Evolutionary conservation across 2,797 vertebrate genomes (phyloP).

Genomic region (Rhinella marina): DNA sequence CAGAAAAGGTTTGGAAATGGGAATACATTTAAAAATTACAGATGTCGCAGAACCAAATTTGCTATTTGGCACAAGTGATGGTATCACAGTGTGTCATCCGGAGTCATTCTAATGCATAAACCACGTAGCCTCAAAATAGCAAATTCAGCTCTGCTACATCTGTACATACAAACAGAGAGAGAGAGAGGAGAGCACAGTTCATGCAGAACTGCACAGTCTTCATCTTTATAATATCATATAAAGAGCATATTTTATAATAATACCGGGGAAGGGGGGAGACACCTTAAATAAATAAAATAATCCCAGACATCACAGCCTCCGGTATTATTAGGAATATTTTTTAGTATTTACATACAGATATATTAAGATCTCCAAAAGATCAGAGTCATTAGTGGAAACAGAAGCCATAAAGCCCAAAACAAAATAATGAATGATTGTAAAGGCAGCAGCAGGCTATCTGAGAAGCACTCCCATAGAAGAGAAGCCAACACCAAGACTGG

Average conservation of each 20-base stretch:
- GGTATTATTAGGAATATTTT: conserved; percentile 32
- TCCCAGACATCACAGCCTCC: not conserved
- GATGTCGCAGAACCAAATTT: not conserved
- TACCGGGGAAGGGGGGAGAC: not conserved
- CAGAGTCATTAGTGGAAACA: not conserved
- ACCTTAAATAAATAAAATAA: not conserved
- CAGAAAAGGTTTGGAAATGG: not conserved
- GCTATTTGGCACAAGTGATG: not conserved
- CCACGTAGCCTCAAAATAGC: not conserved
- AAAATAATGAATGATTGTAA: not conserved
- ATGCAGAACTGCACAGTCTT: not conserved
- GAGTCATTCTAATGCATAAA: not conserved
- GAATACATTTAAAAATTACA: not conserved
- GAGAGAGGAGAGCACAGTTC: not conserved
- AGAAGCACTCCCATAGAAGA: not conserved
- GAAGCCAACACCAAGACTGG: not conserved
- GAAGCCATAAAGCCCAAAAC: not conserved
- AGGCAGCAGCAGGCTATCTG: conserved; percentile 33
- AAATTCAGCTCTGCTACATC: conserved; percentile 4
- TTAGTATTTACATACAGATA: not conserved
- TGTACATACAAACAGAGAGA: not conserved
- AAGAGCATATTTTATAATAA: conserved; percentile 23
- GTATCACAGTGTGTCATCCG: no score
- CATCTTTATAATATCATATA: not conserved
- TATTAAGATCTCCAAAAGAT: conserved; percentile 14